Base-by-base conservation (phyloP, 2,113 vertebrate genomes). In the Nothocercus julius region DNA sequence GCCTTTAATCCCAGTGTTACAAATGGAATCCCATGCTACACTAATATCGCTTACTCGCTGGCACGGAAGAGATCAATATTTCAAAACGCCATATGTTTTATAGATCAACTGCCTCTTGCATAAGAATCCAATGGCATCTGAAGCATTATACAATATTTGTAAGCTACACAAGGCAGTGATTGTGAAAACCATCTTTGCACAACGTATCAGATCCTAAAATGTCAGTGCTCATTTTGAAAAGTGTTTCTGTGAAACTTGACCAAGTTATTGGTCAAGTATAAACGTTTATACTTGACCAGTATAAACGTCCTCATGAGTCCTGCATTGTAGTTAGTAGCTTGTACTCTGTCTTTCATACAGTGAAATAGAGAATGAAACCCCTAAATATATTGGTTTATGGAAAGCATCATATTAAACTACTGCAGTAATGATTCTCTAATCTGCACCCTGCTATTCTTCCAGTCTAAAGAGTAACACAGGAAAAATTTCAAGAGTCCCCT, bases 41-140 rank as follows among this genome's bases (percentile, higher is more conserved):
- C 97, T 98, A 97, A 97, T 97, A 98, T 97, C 97, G 96, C 95
- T 95, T 90, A 96, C 95, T 97, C 91, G 62, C 80, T 97, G 91
- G 94, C 95, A 96, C 91, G 94, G 92, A 97, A 96, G 92, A 97
- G 97, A 98, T 98, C 97, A 96, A 98, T 98, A 98, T 98, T 98
- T 98, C 97, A 98, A 97, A 98, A 97, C 94, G 91, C 97, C 92
- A 81, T 97, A 97, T 97, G 95, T 97, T 97, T 98, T 97, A 97
- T 97, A 98, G 97, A 98, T 98, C 96, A 89, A 44, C 83, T 75
- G 93, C 63, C 58, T 94, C 76, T 85, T 97, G 93, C 92, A 95
- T 96, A 96, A 95, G 94, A 97, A 95, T 93, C 92, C 94, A 95
- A 59, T 82, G 83, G 76, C 77, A 94, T 91, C 85, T 92, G 76